Conservation (phyloP, 2,797 vertebrate species). For the Galaxias olidus region DNA sequence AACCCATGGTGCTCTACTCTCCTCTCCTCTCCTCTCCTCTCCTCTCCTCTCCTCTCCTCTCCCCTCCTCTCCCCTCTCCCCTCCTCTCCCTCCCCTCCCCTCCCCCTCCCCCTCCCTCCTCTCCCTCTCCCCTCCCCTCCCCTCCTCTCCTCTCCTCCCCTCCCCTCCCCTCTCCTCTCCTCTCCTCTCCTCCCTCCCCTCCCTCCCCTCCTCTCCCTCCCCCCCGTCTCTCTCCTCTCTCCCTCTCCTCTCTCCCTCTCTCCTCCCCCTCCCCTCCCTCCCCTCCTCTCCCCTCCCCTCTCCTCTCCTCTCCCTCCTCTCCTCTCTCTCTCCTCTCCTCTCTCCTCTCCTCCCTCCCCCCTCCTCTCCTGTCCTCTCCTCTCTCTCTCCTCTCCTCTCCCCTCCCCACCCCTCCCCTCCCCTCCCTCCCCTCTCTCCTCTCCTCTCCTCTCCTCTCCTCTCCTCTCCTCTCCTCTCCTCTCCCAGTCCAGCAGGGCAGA, state of each 20-base stretch:
- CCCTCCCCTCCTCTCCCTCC: neutral
- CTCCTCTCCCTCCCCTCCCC: neutral
- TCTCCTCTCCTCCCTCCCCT: neutral
- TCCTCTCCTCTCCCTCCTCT: conserved; percentile 3
- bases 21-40: neutral
- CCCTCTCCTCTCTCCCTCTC: conserved; percentile 12
- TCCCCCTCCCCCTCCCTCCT: neutral
- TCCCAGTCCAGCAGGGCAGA: neutral
- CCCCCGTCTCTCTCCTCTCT: neutral
- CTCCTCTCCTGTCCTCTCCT: conserved; percentile 8
- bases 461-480: conserved; percentile 14
- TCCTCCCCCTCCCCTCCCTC: conserved; percentile 32
- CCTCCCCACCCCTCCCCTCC: conserved; percentile 9
- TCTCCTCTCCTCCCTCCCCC: conserved; percentile 18
- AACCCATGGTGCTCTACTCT: no score
- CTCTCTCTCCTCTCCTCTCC: conserved; percentile 23
- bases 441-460: conserved; percentile 12
- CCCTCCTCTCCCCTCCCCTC: conserved; percentile 39
- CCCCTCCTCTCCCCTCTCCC: no score
- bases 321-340: conserved; percentile 27
- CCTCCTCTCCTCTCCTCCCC: neutral
- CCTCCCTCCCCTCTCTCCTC: neutral
- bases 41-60: neutral
- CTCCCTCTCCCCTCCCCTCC: neutral
- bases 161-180: neutral